Conservation (phyloP, 2,888 invertebrate genomes). For the Campaea margaritaria region DNA sequence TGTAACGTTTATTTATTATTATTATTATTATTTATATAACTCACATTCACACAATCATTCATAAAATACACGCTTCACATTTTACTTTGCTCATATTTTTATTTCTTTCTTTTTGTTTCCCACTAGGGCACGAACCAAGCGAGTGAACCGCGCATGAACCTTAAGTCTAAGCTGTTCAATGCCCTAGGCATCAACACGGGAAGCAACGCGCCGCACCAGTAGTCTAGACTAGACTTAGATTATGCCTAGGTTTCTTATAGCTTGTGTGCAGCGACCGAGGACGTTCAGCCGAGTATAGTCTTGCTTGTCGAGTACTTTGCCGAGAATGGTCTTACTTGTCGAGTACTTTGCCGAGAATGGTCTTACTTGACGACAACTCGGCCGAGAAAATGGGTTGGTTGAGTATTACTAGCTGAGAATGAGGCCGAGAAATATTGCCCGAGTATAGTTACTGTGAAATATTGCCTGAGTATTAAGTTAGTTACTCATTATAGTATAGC, state of each 20-base stretch:
- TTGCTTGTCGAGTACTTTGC: neutral
- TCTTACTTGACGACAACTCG: too few relatives aligned
- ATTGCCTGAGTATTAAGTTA: neutral
- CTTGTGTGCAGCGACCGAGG: slow-evolving; percentile 15
- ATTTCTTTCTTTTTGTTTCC: slow-evolving; percentile 79
- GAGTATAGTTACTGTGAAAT: slow-evolving; percentile 7
- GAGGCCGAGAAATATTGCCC: slow-evolving; percentile 1
- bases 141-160: slow-evolving; percentile 90
- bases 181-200: slow-evolving; percentile 92
- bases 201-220: slow-evolving; percentile 77
- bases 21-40: neutral
- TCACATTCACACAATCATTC: slow-evolving; percentile 32
- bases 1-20: too few relatives aligned
- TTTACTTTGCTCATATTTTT: slow-evolving; percentile 65
- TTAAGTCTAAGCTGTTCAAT: slow-evolving; percentile 94
- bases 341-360: too few relatives aligned
- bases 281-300: neutral
- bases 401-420: too few relatives aligned
- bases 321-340: neutral
- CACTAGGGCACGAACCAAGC: slow-evolving; percentile 87
- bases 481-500: too few relatives aligned
- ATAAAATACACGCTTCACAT: slow-evolving; percentile 43
- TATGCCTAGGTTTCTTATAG: slow-evolving; percentile 32
- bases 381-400: too few relatives aligned
- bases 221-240: slow-evolving; percentile 55